Percentiles rank a stretch among this genome's conserved stretches.
These are phyloP conservation scores for Apostichopus californicus DNA, from an alignment of 35 echinoderm and acorn worm species.

Conservation along the genomic window DNA sequence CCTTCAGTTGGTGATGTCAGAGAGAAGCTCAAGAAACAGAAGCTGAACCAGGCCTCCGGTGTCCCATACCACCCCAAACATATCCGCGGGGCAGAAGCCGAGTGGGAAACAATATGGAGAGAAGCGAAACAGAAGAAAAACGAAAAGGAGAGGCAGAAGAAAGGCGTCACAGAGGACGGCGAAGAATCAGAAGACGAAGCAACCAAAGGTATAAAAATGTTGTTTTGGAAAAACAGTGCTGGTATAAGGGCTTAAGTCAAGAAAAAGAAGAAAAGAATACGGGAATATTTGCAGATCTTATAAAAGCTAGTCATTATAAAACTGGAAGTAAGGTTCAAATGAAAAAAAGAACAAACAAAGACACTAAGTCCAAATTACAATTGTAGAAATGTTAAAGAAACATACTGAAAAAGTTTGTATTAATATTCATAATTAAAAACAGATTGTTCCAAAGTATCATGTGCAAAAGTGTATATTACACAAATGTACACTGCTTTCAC, in stretches of 20 bases:
- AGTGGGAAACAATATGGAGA: constrained; percentile 7
- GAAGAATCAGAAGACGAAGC: constrained; percentile 18
- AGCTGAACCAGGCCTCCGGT: constrained; percentile 21
- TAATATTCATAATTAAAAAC: too few relatives aligned
- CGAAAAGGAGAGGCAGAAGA: constrained; percentile 20
- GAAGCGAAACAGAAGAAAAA: not conserved
- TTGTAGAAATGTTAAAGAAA: too few relatives aligned
- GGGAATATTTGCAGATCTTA: too few relatives aligned
- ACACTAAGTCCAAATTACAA: too few relatives aligned
- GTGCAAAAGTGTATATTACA: too few relatives aligned
- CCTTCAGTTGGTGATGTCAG: constrained; percentile 32
- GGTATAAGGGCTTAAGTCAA: not conserved
- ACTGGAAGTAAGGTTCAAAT: too few relatives aligned
- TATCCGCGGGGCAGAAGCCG: constrained; percentile 33
- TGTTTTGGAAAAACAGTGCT: not conserved
- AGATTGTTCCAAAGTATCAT: too few relatives aligned
- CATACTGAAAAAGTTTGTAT: too few relatives aligned
- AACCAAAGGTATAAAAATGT: not conserved
- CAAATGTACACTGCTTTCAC: too few relatives aligned
- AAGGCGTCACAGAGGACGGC: not conserved
- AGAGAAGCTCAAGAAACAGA: constrained; percentile 51
- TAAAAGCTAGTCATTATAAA: too few relatives aligned
- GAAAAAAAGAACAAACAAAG: too few relatives aligned
- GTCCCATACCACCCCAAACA: constrained; percentile 5
- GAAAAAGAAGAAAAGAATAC: too few relatives aligned